Evolutionary conservation across 2,888 invertebrate species (phyloP).

Genomic region (Sinodicranocentrus sp.): DNA sequence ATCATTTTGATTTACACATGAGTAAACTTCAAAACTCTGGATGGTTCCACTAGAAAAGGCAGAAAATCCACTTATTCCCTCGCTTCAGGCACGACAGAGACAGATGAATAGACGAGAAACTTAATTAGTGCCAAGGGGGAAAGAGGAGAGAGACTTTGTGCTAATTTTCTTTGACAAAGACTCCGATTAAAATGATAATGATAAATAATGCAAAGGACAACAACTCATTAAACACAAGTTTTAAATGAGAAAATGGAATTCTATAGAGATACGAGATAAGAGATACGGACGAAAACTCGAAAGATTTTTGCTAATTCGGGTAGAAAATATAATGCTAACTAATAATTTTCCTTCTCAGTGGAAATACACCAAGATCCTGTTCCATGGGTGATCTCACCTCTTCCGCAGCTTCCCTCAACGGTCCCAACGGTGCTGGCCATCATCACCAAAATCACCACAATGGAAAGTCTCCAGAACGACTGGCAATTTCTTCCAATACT

Average conservation of each 20-base stretch:
- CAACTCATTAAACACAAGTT: neutral
- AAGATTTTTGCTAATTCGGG: too few species aligned
- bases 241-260: too few species aligned
- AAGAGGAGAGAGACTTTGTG: neutral
- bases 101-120: conserved; percentile 26
- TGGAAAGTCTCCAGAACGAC: conserved; percentile 60
- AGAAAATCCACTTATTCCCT: neutral
- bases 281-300: conserved; percentile 38
- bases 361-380: conserved; percentile 71
- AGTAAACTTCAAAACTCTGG: conserved; percentile 6
- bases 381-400: conserved; percentile 76
- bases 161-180: conserved; percentile 30
- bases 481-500: conserved; percentile 65
- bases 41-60: conserved; percentile 1
- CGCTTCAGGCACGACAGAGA: conserved; percentile 16
- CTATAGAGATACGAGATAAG: neutral
- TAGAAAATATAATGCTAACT: neutral
- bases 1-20: conserved; percentile 45
- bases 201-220: neutral
- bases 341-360: conserved; percentile 38
- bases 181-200: conserved; percentile 13
- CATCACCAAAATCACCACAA: conserved; percentile 59
- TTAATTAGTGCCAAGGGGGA: conserved; percentile 31
- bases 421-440: conserved; percentile 49
- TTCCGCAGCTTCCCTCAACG: conserved; percentile 65